Evolutionary conservation across 1,140 invertebrate genomes (phyloP), one percentile per base, ranked within the genome.

Genomic region (Papilio polytes): DNA sequence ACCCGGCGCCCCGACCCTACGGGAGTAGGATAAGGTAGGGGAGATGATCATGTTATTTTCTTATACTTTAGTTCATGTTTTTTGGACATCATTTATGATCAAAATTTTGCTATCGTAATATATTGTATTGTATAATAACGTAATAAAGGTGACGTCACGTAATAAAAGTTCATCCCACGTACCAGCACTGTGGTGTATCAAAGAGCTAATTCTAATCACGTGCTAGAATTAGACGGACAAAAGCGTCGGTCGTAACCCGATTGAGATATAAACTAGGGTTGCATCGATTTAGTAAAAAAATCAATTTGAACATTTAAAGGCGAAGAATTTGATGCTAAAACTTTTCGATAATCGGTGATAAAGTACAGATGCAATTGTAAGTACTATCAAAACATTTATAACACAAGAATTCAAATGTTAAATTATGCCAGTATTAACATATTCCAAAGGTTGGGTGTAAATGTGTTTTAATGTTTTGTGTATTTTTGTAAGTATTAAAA

Each of bases 221-320:
- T 73, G 18, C 72, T 46, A 44, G 74, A 76, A 76, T 76, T 51
- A 51, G 74, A 51, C 74, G 74, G 46, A 76, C 74, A 76, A 76
- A 76, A 76, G 22, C 74, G 74, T 76, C n/a, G 44, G 73, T 51
- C 74, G 74, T 76, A 26, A 76, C 22, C 41, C 46, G 22, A 41
- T 74, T 74, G 36, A 36, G 72, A 4, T 74, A 74, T 46, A 46
- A 66, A 41, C 10, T 20, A 18, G 44, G 72, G n/a, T 3, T 9
- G n/a, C 31, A 46, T 41, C 44, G 22, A 20, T 22, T 46, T 46
- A 31, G 15, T 70, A 15, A 70, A 15, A 18, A 3, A 26, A 26
- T 48, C 7, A 18, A n/a, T 53, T 7, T n/a, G 51, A 53, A 53
- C 3, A 8, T 53, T 53, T 53, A 3, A 53, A 18, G 18, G 2